Conservation (phyloP, 1,140 invertebrate genomes). For the Cyclargus thomasi region DNA sequence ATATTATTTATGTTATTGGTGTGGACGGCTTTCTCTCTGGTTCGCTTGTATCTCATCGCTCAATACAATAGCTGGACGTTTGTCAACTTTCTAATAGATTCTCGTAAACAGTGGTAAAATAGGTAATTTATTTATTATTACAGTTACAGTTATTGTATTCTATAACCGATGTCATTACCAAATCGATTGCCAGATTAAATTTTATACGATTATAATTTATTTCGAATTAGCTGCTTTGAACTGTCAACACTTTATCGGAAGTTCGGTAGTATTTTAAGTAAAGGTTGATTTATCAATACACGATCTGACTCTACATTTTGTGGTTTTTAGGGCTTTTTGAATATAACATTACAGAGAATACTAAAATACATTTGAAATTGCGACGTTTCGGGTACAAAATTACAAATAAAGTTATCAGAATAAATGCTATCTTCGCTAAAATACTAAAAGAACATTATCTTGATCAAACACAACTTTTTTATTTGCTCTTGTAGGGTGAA, state of each 20-base stretch:
- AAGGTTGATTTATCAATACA: background rate
- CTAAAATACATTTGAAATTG: too few species aligned
- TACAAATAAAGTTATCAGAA: too few species aligned
- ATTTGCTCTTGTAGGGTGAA: constrained; percentile 5
- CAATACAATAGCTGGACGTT: constrained; percentile 19
- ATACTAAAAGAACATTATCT: background rate
- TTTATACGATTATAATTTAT: background rate
- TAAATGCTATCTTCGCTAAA: background rate
- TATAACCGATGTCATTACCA: constrained; percentile 16
- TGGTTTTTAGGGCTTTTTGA: background rate
- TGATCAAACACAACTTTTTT: constrained; percentile 7
- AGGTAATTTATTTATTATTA: too few species aligned
- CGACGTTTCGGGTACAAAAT: too few species aligned
- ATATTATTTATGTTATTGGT: constrained; percentile 14
- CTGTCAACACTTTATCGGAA: background rate
- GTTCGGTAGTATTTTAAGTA: background rate
- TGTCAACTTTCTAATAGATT: constrained; percentile 22
- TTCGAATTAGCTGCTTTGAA: constrained; percentile 1
- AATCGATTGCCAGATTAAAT: background rate
- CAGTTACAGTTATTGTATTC: constrained; percentile 21
- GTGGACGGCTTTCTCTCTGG: constrained; percentile 12
- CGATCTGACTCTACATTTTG: too few species aligned
- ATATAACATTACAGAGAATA: too few species aligned
- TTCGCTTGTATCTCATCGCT: constrained; percentile 16
- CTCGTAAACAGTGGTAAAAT: constrained; percentile 20